Conservation (phyloP, 2,797 vertebrate genomes). For the Helicolenus hilgendorfi region DNA sequence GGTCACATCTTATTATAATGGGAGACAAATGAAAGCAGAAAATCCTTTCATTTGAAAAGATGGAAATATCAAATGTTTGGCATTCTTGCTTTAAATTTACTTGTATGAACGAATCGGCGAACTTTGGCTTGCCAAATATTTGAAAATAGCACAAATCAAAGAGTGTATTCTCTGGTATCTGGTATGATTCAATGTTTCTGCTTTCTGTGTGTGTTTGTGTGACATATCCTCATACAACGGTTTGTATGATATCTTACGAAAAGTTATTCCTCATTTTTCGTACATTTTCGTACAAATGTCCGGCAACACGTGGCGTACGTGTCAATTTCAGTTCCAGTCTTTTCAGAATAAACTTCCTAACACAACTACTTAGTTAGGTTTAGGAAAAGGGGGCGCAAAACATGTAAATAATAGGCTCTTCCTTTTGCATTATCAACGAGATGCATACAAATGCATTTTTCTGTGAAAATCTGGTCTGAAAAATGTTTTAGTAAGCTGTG, state of each 20-base stretch:
- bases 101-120: not conserved
- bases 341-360: too few relatives aligned
- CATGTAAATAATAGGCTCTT: not conserved
- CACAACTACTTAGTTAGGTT: too few relatives aligned
- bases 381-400: not conserved
- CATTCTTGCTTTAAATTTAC: not conserved
- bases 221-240: too few relatives aligned
- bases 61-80: not conserved
- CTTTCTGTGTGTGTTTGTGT: not conserved
- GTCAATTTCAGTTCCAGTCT: too few relatives aligned
- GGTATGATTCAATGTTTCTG: not conserved
- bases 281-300: too few relatives aligned
- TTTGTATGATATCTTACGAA: too few relatives aligned
- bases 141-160: not conserved
- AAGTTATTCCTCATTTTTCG: too few relatives aligned
- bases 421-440: too few relatives aligned
- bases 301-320: too few relatives aligned
- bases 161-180: not conserved
- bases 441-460: not conserved
- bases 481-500: not conserved
- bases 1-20: not conserved
- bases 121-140: not conserved
- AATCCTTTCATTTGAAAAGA: not conserved
- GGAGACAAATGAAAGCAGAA: not conserved
- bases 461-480: not conserved